These are phyloP conservation scores for Crotalus viridis DNA, from an alignment of 2,113 vertebrate species.

Conservation along the genomic window DNA sequence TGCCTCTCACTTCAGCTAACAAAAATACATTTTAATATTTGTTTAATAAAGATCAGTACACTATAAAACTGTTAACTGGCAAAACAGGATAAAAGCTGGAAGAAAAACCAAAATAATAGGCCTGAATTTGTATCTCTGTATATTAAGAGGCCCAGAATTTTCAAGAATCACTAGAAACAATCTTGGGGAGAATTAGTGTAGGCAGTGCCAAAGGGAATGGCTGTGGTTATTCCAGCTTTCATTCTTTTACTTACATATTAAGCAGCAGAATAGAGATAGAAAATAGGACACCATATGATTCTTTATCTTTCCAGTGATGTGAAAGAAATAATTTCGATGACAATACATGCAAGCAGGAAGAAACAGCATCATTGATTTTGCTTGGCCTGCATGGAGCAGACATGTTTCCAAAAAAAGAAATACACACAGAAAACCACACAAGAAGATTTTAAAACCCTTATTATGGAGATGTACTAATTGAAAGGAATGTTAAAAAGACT, in stretches of 20 bases:
- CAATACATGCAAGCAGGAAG: background rate
- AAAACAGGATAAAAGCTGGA: background rate
- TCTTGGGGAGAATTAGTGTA: background rate
- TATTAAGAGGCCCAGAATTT: background rate
- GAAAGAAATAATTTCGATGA: background rate
- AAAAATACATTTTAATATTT: background rate
- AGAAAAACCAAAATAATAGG: background rate
- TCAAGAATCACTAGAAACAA: background rate
- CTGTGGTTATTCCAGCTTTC: background rate
- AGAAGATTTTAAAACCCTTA: background rate
- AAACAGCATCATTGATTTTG: background rate
- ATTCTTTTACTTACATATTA: background rate
- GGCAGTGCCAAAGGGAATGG: background rate
- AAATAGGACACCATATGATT: background rate
- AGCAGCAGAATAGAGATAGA: background rate
- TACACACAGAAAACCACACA: background rate
- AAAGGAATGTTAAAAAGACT: background rate
- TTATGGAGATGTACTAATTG: background rate
- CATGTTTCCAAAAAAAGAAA: background rate
- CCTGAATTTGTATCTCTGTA: background rate
- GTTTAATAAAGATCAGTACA: background rate
- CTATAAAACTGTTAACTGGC: background rate
- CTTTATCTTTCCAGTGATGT: background rate
- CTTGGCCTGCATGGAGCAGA: background rate
- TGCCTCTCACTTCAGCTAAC: background rate